Percentiles rank a stretch among this genome's conserved stretches.
These are phyloP conservation scores for Meteorus sp. DNA, from an alignment of 1,140 invertebrate species.

Conservation along the genomic window DNA sequence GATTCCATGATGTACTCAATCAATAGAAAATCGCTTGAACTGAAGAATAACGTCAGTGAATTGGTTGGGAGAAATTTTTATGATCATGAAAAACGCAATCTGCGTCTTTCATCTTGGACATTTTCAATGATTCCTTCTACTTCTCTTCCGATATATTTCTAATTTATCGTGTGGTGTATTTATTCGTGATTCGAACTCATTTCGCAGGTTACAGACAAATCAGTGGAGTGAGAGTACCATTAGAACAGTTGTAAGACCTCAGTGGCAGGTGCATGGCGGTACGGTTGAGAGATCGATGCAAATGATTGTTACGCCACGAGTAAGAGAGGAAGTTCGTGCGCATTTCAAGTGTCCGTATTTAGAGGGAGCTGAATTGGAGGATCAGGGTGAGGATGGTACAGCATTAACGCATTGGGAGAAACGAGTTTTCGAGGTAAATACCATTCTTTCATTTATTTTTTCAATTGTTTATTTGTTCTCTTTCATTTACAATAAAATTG, in stretches of 20 bases:
- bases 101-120: too few species aligned
- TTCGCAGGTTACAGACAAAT: slow-evolving; percentile 79
- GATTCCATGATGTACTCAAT: too few species aligned
- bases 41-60: too few species aligned
- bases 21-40: too few species aligned
- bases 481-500: too few species aligned
- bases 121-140: too few species aligned
- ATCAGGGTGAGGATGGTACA: slow-evolving; percentile 97
- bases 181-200: slow-evolving; percentile 22
- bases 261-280: slow-evolving; percentile 85
- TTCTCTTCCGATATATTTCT: too few species aligned
- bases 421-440: slow-evolving; percentile 86
- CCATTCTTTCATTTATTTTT: slow-evolving; percentile 1
- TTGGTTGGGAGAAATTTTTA: too few species aligned
- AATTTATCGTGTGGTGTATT: not conserved
- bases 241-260: slow-evolving; percentile 71
- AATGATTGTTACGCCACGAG: slow-evolving; percentile 91
- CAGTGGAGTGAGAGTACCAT: slow-evolving; percentile 94
- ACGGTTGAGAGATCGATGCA: slow-evolving; percentile 74
- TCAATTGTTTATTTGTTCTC: not conserved
- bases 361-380: slow-evolving; percentile 96
- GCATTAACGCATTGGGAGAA: slow-evolving; percentile 99
- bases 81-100: too few species aligned
- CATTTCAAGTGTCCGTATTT: slow-evolving; percentile 90
- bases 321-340: slow-evolving; percentile 79